Percentiles rank a stretch among this genome's conserved stretches.
Evolutionary conservation across 2,888 invertebrate species (phyloP).

Genomic region (Teinopalpus imperialis): DNA sequence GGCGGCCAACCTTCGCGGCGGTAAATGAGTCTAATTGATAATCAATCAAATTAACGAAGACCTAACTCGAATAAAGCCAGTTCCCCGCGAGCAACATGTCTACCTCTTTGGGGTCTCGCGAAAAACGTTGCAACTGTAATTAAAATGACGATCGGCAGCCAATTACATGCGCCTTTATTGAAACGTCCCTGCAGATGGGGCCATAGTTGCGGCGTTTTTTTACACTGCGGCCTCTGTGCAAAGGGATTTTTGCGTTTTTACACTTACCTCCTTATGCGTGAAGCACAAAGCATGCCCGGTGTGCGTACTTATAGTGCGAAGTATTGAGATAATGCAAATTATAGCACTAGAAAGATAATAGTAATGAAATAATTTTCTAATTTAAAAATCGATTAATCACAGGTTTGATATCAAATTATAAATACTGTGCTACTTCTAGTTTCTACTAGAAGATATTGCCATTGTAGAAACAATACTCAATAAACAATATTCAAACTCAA

Average conservation of each 20-base stretch:
- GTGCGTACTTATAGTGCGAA: slow-evolving; percentile 26
- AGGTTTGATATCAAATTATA: too few relatives aligned
- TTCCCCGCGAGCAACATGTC: slow-evolving; percentile 16
- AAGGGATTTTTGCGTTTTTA: slow-evolving; percentile 54
- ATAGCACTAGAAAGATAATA: not conserved
- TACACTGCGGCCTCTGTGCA: slow-evolving; percentile 43
- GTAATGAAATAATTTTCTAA: too few relatives aligned
- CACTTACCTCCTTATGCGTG: slow-evolving; percentile 30
- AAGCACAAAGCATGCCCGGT: slow-evolving; percentile 26
- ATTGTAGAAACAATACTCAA: too few relatives aligned
- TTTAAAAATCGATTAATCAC: not conserved
- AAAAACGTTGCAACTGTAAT: slow-evolving; percentile 53
- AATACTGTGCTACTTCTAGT: too few relatives aligned
- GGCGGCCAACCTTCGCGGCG: slow-evolving; percentile 3
- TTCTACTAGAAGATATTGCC: too few relatives aligned
- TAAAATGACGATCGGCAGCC: slow-evolving; percentile 62
- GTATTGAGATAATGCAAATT: slow-evolving; percentile 1
- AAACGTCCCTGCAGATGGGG: slow-evolving; percentile 58
- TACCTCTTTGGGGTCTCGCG: slow-evolving; percentile 30
- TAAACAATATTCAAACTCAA: too few relatives aligned
- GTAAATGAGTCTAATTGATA: slow-evolving; percentile 24
- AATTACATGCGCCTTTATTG: slow-evolving; percentile 69
- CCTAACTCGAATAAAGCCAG: slow-evolving; percentile 17
- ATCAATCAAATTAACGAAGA: slow-evolving; percentile 25
- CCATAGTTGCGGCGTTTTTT: slow-evolving; percentile 41